Base-by-base conservation (phyloP, 2,888 invertebrate species). In the Geophilus truncorum region DNA sequence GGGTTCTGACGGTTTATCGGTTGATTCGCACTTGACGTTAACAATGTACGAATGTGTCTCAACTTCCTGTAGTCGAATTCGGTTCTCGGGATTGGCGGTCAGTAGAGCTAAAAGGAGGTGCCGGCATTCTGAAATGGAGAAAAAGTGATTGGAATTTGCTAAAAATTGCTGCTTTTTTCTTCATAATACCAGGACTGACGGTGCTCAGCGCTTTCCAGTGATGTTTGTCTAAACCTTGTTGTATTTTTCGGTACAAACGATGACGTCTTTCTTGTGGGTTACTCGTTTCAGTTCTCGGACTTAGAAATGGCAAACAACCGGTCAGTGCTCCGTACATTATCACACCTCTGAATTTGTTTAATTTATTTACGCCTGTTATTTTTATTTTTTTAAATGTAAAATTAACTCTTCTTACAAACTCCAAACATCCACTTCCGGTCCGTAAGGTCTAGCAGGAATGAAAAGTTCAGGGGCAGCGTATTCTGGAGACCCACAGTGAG, bases 391-490 rank as follows among this genome's bases (percentile, higher is more conserved):
- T n/a, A n/a, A n/a, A n/a, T n/a, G n/a, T n/a, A n/a, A n/a, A n/a
- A 25, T 2, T 5, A 18, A 30, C 3, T 21, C 28, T 81, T 88
- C 90, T 87, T 84, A 92, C 92, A 92, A 88, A 87, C 93, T 93
- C 93, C 93, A 93, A 77, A 93, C 88, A 86, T 93, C 93, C 77
- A 93, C 92, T 87, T 92, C 93, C 9, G 93, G 91, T 70, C 93
- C 93, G 87, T 93, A 93, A 82, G 89, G 90, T 81, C 90, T 90
- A 36, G 91, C 91, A 84, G 91, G 90, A 21, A 91, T 88, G 85
- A 93, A 93, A 82, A 93, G 89, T 87, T 93, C 93, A 0, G 93
- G 93, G 62, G 93, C 93, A 1, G 93, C 93, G 86, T 93, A 93
- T 87, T 93, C 93, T 12, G 93, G 91, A 36, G 93, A 93, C 77